Base-by-base conservation (phyloP, 92 coral and sea anemone genomes). In the Zoanthus sansibaricus region DNA sequence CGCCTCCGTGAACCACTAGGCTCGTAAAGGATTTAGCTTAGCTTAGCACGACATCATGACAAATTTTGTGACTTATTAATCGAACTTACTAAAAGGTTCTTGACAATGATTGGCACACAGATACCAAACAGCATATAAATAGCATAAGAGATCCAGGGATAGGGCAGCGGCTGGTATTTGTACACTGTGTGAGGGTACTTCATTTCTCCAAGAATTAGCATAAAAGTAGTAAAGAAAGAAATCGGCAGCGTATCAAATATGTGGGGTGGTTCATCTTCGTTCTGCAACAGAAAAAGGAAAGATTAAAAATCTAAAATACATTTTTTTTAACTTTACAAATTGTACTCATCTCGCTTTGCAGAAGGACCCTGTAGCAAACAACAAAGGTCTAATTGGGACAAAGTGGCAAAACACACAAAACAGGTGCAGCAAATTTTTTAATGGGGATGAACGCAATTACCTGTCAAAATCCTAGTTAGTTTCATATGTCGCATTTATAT, bases 181-280 rank as follows among this genome's bases (percentile, higher is more conserved):
- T 76, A 94, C 77, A 94, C 95, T 4, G 98, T 94, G 79, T 94
- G 98, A 1, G 98, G 98, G 75, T 94, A 94, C 59, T 94, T 94
- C 98, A 94, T 94, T 82, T 94, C 98, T 33, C 98, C 98, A 31
- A 94, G 90, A n/a, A 94, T 94, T 75, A 94, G 62, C 98, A 94
- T 94, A 78, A 94, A 94, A 12, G 98, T 94, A 47, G 98, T 94
- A 64, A 93, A 94, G n/a, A 94, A 91, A 25, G 98, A 94, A 74
- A 93, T 91, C 3, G 91, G 92, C 8, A 94, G 93, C 21, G 75
- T 16, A 46, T 94, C 92, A 75, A 94, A 94, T 42, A 94, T 83
- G 72, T 77, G 93, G 14, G 86, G 45, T 52, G 66, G 31, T 52
- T 75, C 32, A 15, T 83, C 45, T 18, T 20, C 55, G 13, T 62